Evolutionary conservation across 2,888 invertebrate genomes (phyloP), one percentile per base, ranked within the genome.

Genomic region (Argyresthia albistria): DNA sequence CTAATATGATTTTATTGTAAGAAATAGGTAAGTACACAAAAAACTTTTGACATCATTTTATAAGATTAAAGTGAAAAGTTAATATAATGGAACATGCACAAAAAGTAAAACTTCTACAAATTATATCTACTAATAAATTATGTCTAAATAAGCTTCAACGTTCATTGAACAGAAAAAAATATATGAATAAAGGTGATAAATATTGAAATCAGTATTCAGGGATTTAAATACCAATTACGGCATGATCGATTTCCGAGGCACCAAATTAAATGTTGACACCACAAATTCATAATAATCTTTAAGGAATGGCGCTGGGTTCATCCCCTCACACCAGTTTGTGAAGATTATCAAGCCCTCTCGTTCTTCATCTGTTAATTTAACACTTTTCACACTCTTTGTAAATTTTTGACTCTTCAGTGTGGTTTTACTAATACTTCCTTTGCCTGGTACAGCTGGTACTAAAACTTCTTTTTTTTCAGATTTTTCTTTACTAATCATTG

Each of bases 301-400:
- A 55, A 87, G 64, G 60, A 64, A 84, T 4, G 76, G 74, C 10
- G 66, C 66, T 42, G 86, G 86, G 60, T 86, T 68, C 58, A 66
- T 67, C 42, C 80, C 83, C 42, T 83, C 80, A 57, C 87, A 84
- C 86, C 86, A 87, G 16, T 87, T 75, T 3, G 87, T 84, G 60
- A 87, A 87, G 14, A 78, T 51, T 50, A 73, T 14, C 50, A 87
- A 64, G 12, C 75, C 80, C 52, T 84, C 76, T 47, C 60, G 68
- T 60, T 86, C 86, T 52, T 82, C 81, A 14, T 62, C 52, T 7
- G 74, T 61, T 55, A 87, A 58, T 66, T 70, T 83, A 61, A 72
- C 76, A 56, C 68, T 76, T 57, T 61, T 71, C 1, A 62, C 67
- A 25, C 62, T 62, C 12, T 61, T 61, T 54, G 15, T 14, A 14